Evolutionary conservation across 1,140 invertebrate genomes (phyloP).

Genomic region (Orius laevigatus): DNA sequence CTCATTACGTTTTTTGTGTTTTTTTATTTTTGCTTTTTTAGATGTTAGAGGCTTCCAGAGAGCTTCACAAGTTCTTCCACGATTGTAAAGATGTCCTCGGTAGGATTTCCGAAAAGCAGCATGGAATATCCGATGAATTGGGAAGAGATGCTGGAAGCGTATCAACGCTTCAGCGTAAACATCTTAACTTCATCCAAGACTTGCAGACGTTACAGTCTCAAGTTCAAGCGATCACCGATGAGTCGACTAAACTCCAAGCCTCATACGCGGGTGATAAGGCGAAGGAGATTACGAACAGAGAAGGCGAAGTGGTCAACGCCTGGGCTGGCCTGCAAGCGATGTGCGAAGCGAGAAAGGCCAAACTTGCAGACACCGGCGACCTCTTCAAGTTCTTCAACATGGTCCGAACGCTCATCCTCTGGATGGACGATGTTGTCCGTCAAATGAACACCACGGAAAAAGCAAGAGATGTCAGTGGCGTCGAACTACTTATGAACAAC

Average conservation of each 20-base stretch:
- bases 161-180: slow-evolving; percentile 83
- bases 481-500: slow-evolving; percentile 98
- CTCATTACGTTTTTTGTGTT: background rate
- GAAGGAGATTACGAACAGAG: slow-evolving; percentile 85
- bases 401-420: slow-evolving; percentile 88
- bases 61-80: slow-evolving; percentile 99
- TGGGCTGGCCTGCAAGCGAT: slow-evolving; percentile 82
- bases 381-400: slow-evolving; percentile 96
- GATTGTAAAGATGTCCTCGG: slow-evolving; percentile 97
- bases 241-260: slow-evolving; percentile 76
- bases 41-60: slow-evolving; percentile 88
- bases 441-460: slow-evolving; percentile 99
- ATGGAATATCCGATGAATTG: slow-evolving; percentile 93
- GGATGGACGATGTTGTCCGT: slow-evolving; percentile 97
- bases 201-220: slow-evolving; percentile 80
- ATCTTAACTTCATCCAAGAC: slow-evolving; percentile 91
- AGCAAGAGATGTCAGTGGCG: slow-evolving; percentile 92
- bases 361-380: slow-evolving; percentile 86
- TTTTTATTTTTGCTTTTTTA: slow-evolving; percentile 21
- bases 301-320: slow-evolving; percentile 85
- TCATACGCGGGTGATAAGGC: slow-evolving; percentile 96
- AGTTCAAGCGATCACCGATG: slow-evolving; percentile 82
- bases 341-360: slow-evolving; percentile 68
- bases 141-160: slow-evolving; percentile 94
- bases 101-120: slow-evolving; percentile 85